Evolutionary conservation across 2,113 vertebrate species (phyloP), one percentile per base, ranked within the genome.

Genomic region (Gobius niger): DNA sequence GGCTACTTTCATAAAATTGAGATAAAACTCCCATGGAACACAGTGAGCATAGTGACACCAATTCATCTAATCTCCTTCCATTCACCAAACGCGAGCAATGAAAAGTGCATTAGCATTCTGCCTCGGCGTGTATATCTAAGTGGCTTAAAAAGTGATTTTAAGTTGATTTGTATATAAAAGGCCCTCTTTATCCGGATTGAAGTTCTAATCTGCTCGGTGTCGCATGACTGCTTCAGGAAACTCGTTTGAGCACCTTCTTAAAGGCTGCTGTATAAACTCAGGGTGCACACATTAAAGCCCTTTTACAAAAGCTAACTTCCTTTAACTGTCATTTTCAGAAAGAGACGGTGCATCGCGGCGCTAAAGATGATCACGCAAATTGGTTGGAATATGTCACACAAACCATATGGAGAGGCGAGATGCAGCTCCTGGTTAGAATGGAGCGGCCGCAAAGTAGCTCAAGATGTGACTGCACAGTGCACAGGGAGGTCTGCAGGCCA

Each of bases 91-190:
- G 88, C 77, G 82, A 68, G 86, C 92, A 92, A 92, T 91, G 91
- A 93, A 92, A 93, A 89, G 91, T 93, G 92, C 93, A 93, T 93
- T 93, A 94, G 91, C 92, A 92, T 93, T 92, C 92, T 90, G 91
- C 88, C 87, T 87, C 85, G 88, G 91, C 89, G 91, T 93, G 91
- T 93, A 93, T 91, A 90, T 93, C 90, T 94, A 94, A 94, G 93
- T 94, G 93, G 93, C 92, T 94, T 94, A 94, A 93, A 92, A 94
- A 94, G 91, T 93, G 93, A 93, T 93, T 94, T 93, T 92, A 93
- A 94, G 93, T 94, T 92, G 93, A 94, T 94, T 94, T 94, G 93
- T 94, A 91, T 94, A 93, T 93, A 94, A 95, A 94, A 93, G 92
- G 91, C 89, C 80, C 16, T 90, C 84, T 91, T 93, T 93, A 94